These are phyloP conservation scores for Tenthredo notha DNA, from an alignment of 2,888 invertebrate species.

Conservation along the genomic window DNA sequence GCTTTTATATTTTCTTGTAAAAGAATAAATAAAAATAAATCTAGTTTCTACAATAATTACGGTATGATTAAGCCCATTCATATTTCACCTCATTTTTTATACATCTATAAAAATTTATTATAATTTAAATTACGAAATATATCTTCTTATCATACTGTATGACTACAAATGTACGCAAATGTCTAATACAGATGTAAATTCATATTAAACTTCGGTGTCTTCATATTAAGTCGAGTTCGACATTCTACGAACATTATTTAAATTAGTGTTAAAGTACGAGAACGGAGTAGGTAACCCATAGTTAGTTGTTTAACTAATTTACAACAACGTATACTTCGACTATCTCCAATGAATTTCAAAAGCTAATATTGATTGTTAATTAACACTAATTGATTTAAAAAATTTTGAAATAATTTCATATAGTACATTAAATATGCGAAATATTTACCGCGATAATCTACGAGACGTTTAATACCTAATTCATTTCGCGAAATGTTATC, in stretches of 20 bases:
- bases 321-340: neutral
- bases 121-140: neutral
- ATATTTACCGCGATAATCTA: neutral
- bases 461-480: neutral
- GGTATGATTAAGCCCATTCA: neutral
- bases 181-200: neutral
- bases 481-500: conserved; percentile 8
- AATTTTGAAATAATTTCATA: neutral
- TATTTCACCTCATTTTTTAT: neutral
- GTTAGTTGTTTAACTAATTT: conserved; percentile 18
- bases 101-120: neutral
- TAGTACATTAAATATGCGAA: neutral
- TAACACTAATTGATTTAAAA: too few relatives aligned
- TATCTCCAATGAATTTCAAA: neutral
- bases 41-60: neutral
- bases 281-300: neutral
- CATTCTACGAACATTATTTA: neutral
- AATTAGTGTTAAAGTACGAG: neutral
- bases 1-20: neutral
- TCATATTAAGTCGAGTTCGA: neutral
- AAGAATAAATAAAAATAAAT: neutral
- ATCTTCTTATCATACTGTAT: neutral
- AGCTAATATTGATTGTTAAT: neutral
- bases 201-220: neutral
- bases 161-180: neutral